phyloP scores from a whole-genome alignment of 2,113 vertebrate genomes.

The Camelus bactrianus region DNA sequence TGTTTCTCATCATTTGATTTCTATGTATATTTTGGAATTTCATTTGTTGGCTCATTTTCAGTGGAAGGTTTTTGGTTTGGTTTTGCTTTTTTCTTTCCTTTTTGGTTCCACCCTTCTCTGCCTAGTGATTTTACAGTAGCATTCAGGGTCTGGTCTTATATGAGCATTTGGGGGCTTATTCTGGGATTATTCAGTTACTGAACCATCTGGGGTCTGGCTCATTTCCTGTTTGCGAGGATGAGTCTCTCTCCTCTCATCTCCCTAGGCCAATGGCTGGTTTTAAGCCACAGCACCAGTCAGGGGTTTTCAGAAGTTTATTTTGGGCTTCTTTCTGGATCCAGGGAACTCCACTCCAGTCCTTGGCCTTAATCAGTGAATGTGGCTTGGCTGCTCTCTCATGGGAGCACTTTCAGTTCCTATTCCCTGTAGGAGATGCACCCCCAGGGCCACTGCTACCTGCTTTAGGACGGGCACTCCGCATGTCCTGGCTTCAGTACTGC shows the following conservation, averaged over 20 bases:
- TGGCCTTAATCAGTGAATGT: background rate
- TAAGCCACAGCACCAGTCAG: background rate
- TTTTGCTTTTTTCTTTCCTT: conserved; percentile 35
- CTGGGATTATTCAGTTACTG: background rate
- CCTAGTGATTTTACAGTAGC: background rate
- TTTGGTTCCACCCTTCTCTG: background rate
- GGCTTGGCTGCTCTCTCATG: background rate
- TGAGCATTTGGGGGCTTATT: background rate
- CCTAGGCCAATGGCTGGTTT: background rate
- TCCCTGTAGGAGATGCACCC: background rate
- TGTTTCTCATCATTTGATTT: conserved; percentile 26
- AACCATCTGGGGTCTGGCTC: background rate
- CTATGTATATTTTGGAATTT: conserved; percentile 1
- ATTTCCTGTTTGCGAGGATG: background rate
- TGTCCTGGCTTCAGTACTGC: background rate
- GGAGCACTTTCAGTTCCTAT: background rate
- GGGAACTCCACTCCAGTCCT: background rate
- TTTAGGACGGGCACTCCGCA: background rate
- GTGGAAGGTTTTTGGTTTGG: background rate
- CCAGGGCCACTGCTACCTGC: background rate
- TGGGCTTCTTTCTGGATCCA: background rate
- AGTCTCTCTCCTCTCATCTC: background rate
- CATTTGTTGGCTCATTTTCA: conserved; percentile 10
- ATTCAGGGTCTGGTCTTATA: background rate
- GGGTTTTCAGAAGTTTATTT: background rate